Evolutionary conservation across 2,888 invertebrate genomes (phyloP), one percentile per base, ranked within the genome.

Genomic region (Orthonychiurus folsomi): DNA sequence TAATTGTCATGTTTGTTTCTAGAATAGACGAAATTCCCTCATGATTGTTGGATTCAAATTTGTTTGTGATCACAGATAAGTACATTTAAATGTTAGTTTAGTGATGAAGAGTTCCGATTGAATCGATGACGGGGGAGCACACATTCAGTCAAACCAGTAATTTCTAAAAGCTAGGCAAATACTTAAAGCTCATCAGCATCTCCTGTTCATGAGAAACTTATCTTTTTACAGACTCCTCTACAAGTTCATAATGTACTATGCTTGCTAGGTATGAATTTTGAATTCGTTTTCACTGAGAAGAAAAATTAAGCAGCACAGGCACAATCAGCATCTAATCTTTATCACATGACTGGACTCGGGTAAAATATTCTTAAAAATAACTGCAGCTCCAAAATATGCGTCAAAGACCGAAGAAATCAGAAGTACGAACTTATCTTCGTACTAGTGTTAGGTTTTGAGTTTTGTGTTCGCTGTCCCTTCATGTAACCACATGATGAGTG

Each of bases 401-500:
- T 37, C n/a, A n/a, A n/a, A n/a, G n/a, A n/a, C n/a, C n/a, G n/a
- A n/a, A n/a, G n/a, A n/a, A n/a, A n/a, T n/a, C n/a, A n/a, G n/a
- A n/a, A n/a, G n/a, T n/a, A n/a, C n/a, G n/a, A 5, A 37, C 15
- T 37, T 37, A 15, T 37, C 37, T 37, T 15, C 52, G 12, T 52
- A 9, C 52, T 52, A 9, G 48, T n/a, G 15, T 12, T 48, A 48
- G 12, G 48, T 48, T 48, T 48, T 15, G n/a, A 48, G n/a, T 48
- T n/a, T 52, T 52, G 52, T n/a, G 5, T 52, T 52, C 24, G 21
- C n/a, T 20, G 20, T 52, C 5, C 20, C 20, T 52, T 65, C 65
- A 73, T 63, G 72, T 71, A 28, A 73, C 71, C 23, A 70, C 71
- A 50, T 71, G 71, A 56, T 73, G 72, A 18, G 69, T 73, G 60